Evolutionary conservation across 2,113 vertebrate genomes (phyloP).

Genomic region (Lasiurus borealis): DNA sequence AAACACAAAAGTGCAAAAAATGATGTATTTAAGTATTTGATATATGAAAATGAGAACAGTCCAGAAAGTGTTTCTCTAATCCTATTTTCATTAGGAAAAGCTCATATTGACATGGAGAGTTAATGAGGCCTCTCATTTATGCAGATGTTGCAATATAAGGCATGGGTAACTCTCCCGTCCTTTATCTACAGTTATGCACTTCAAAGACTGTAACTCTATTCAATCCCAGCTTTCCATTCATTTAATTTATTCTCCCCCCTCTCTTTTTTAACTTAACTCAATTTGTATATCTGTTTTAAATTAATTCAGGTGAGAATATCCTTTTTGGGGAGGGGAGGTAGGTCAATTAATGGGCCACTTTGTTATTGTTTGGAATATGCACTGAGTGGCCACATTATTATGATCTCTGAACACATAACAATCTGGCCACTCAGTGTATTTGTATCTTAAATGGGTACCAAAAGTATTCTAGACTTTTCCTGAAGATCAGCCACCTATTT

Average conservation of each 20-base stretch:
- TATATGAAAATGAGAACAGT: not conserved
- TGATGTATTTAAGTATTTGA: not conserved
- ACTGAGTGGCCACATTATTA: too few species aligned
- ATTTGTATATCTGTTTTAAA: not conserved
- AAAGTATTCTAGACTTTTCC: too few species aligned
- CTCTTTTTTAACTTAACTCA: not conserved
- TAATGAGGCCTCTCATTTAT: not conserved
- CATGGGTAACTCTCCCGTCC: not conserved
- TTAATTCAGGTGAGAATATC: not conserved
- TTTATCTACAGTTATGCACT: not conserved
- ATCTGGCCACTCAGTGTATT: too few species aligned
- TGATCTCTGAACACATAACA: too few species aligned
- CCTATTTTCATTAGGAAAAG: not conserved
- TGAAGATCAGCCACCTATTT: too few species aligned
- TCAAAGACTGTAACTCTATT: not conserved
- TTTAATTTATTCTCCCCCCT: not conserved
- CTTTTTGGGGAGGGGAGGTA: not conserved
- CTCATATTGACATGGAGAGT: not conserved
- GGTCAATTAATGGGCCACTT: not conserved
- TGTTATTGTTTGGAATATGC: too few species aligned
- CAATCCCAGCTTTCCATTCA: not conserved
- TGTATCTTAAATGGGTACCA: too few species aligned
- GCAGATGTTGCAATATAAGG: not conserved
- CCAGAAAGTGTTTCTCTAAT: constrained; percentile 29
- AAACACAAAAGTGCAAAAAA: not conserved